A percentile compares a stretch with the other conserved stretches of the same genome.
phyloP scores from a whole-genome alignment of 2,797 vertebrate species.

The Bradypodion pumilum region DNA sequence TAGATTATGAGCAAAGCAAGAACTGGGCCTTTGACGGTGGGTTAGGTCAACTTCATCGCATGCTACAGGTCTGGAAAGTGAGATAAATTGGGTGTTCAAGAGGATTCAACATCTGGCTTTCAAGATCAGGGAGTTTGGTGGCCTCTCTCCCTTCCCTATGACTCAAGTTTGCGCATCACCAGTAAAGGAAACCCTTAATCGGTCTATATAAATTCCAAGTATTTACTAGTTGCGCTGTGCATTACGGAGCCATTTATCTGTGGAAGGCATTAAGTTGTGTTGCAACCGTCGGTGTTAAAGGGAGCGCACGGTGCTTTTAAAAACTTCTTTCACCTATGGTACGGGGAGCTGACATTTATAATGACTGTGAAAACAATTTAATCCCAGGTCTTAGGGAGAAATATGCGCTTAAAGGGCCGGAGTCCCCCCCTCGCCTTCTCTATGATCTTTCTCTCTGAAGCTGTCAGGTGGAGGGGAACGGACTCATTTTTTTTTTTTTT shows the following conservation, averaged over 20 bases:
- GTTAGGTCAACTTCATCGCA: background rate
- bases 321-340: no score
- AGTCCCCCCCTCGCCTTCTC: background rate
- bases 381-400: no score
- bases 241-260: constrained; percentile 52
- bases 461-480: background rate
- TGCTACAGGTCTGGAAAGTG: background rate
- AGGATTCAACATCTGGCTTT: background rate
- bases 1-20: no score
- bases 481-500: accelerated
- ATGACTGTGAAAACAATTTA: constrained; percentile 31
- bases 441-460: constrained; percentile 3
- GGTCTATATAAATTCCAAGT: constrained; percentile 31
- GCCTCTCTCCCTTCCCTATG: background rate
- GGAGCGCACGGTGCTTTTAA: constrained; percentile 12
- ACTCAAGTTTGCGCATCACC: constrained; percentile 24
- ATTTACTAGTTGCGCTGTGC: constrained; percentile 3
- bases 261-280: constrained; percentile 31
- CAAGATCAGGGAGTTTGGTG: no score
- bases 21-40: background rate
- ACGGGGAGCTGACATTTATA: background rate
- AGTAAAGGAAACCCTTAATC: constrained; percentile 49
- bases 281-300: constrained; percentile 46
- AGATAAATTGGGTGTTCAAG: background rate
- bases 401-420: background rate